Evolutionary conservation across 2,888 invertebrate genomes (phyloP).

Genomic region (Campoplex capitator): DNA sequence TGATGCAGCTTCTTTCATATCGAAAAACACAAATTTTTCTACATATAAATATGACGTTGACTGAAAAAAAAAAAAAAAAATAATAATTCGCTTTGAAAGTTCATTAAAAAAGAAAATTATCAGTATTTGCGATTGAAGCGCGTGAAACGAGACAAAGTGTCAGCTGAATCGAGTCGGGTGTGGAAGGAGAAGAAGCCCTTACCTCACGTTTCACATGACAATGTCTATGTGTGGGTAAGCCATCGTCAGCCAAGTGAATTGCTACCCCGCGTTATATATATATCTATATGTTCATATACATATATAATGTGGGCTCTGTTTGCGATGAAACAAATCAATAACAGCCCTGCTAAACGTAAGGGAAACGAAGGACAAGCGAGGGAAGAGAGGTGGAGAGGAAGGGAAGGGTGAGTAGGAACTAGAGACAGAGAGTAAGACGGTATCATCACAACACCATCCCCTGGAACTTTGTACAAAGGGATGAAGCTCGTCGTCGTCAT

Average conservation of each 20-base stretch:
- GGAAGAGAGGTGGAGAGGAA: not conserved
- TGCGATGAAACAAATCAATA: conserved; percentile 82
- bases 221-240: conserved; percentile 35
- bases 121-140: conserved; percentile 5
- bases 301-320: conserved; percentile 49
- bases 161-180: conserved; percentile 48
- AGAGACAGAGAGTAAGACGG: conserved; percentile 54
- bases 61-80: not conserved
- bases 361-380: conserved; percentile 21
- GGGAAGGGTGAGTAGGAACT: conserved; percentile 43
- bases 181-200: conserved; percentile 76
- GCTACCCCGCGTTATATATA: conserved; percentile 13
- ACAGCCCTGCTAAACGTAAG: conserved; percentile 42
- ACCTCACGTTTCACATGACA: conserved; percentile 77
- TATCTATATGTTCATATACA: not conserved
- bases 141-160: conserved; percentile 52
- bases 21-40: not conserved
- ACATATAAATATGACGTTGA: not conserved
- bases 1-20: not conserved
- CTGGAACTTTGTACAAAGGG: conserved; percentile 72
- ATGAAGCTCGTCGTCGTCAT: conserved; percentile 69
- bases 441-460: conserved; percentile 50
- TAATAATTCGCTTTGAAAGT: not conserved
- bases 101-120: not conserved
- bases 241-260: conserved; percentile 42